Percentiles rank a stretch among this genome's conserved stretches.
These are phyloP conservation scores for Drosophila kuntzei DNA, from an alignment of 2,888 invertebrate species.

Conservation along the genomic window DNA sequence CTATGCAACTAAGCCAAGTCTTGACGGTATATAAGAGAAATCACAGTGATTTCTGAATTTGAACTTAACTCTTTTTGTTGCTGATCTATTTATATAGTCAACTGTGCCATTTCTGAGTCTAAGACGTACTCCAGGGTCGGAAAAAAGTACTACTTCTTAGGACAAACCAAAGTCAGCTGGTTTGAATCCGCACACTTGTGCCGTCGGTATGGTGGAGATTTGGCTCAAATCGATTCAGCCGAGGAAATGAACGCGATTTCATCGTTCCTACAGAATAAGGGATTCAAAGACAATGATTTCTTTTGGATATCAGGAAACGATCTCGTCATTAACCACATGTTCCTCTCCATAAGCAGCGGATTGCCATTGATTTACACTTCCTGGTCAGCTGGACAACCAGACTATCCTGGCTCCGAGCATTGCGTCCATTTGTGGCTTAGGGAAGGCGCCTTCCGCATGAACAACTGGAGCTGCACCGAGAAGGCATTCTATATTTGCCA, in stretches of 20 bases:
- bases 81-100: conserved; percentile 6
- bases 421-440: conserved; percentile 19
- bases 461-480: conserved; percentile 13
- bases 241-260: conserved; percentile 10
- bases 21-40: conserved; percentile 9
- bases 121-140: conserved; percentile 7
- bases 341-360: conserved; percentile 10
- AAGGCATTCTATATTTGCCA: conserved; percentile 9
- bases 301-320: conserved; percentile 41
- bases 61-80: neutral
- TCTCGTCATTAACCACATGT: neutral
- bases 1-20: neutral
- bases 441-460: conserved; percentile 13
- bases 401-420: conserved; percentile 17
- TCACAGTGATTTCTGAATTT: neutral
- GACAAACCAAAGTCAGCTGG: conserved; percentile 15
- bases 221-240: conserved; percentile 24
- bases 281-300: neutral
- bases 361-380: conserved; percentile 4
- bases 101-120: neutral
- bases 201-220: conserved; percentile 27
- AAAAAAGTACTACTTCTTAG: conserved; percentile 17
- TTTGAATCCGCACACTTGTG: conserved; percentile 15
- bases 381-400: conserved; percentile 29
- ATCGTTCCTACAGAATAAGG: neutral